Conservation (phyloP, 2,797 vertebrate genomes). For the Squalus acanthias region DNA sequence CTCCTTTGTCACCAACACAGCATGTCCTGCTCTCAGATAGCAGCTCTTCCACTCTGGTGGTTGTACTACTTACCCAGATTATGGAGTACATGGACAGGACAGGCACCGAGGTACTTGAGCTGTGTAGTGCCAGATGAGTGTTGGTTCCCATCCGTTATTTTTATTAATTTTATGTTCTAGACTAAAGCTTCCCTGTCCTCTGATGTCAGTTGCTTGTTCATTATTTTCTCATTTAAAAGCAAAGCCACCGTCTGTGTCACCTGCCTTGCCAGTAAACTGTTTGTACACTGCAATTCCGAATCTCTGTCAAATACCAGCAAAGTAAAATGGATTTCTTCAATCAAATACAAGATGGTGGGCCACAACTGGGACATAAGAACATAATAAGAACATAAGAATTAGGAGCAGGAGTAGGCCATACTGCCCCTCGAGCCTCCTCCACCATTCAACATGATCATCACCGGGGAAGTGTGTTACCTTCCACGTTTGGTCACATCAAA, state of each 20-base stretch:
- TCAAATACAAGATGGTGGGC: neutral
- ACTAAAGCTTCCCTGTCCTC: neutral
- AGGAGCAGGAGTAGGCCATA: too few species aligned
- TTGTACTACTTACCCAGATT: constrained; percentile 1
- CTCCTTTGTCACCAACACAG: constrained; percentile 24
- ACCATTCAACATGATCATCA: neutral
- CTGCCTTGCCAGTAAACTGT: neutral
- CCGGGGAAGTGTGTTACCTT: neutral
- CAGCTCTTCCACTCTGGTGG: neutral
- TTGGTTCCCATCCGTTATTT: neutral
- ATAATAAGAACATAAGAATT: too few species aligned
- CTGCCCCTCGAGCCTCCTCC: too few species aligned
- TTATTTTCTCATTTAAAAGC: neutral
- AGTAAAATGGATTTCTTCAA: neutral
- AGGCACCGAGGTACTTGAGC: neutral
- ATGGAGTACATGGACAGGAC: neutral
- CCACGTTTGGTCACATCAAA: neutral
- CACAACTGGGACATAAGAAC: neutral
- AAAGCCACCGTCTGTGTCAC: neutral
- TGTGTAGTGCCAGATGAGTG: neutral
- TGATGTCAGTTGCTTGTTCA: neutral
- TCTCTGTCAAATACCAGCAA: neutral
- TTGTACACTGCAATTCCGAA: neutral
- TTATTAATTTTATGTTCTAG: neutral
- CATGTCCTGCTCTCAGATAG: neutral